Evolutionary conservation across 2,113 vertebrate genomes (phyloP), one percentile per base, ranked within the genome.

Genomic region (Plecturocebus donacophilus): DNA sequence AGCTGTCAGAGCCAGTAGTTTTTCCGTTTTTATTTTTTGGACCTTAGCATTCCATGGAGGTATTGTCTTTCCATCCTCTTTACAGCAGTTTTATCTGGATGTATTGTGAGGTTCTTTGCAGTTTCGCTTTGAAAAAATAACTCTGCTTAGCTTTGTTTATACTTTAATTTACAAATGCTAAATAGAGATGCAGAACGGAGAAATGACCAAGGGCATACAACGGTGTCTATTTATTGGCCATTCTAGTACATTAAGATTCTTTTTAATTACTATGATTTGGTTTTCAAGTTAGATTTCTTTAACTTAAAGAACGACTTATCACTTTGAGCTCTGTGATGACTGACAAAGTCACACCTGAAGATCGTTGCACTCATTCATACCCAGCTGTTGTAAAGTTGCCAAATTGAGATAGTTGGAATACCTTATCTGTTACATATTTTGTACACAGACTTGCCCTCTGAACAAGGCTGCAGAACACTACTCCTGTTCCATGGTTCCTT

Each of bases 221-320:
- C 66, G 14, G 30, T 82, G 94, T 95, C 42, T 86, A 79, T 82
- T 91, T 91, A 61, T 68, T 68, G 64, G 27, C 4, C 11, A 56
- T 52, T 11, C 40, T 83, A 42, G 32, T 17, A 58, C 14, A 64
- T 52, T 68, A 16, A 14, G 13, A 40, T 87, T 80, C 25, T 87
- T 93, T 91, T 83, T 40, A 75, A 70, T 87, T 87, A 84, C 49
- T 73, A 30, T 1, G 38, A 27, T 92, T 93, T 91, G n/a, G 6
- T 80, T 93, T 94, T 79, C 56, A 88, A 92, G 52, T 49, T 89
- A 47, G 66, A 79, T 93, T 89, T 90, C 49, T 82, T 58, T 94
- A 75, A 64, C 89, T 71, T 90, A 52, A 54, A 68, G 71, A 87
- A 81, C 2, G 9, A 64, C 23, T 25, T 77, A 45, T 79, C 30